Evolutionary conservation across 2,888 invertebrate genomes (phyloP), one percentile per base, ranked within the genome.

Genomic region (Aethes cnicana): DNA sequence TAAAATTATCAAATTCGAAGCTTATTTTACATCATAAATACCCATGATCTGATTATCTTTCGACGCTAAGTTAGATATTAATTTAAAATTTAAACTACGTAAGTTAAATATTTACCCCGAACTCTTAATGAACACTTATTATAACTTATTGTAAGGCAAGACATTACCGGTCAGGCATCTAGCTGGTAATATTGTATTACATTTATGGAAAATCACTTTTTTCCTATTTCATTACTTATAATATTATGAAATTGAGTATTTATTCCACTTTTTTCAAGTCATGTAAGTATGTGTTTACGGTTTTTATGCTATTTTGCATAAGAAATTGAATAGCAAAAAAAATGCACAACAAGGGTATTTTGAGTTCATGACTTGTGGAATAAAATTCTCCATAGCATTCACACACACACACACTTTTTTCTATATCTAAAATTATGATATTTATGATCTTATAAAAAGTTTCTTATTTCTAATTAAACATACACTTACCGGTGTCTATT

Each of bases 81-180:
- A 39, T 39, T 41, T 46, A 9, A 6, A 39, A 49, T 14, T 28
- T 49, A 47, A 26, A n/a, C 8, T 47, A 49, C 58, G 50, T 41
- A 57, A 56, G 56, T 63, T 56, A 62, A 58, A 61, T 47, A 58
- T 56, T 55, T 63, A 61, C 56, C 58, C 50, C 50, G 17, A 43
- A 54, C 23, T 11, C 4, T 14, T 32, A 39, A 23, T 52, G 39
- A 52, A 46, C 23, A 50, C 30, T 44, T 52, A 46, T 33, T 32
- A 20, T 36, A 28, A 39, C 52, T 52, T 52, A 52, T 2, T n/a
- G 9, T 46, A 37, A 54, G 85, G 85, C 85, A 86, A 86, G 85
- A 85, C 70, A 72, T 63, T 62, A 58, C 61, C 66, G 69, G 83
- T 84, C 85, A 79, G 70, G 74, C 83, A 56, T 77, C 23, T 84